These are phyloP conservation scores for Cheilosia impressa DNA, from an alignment of 2,888 invertebrate species.

Conservation along the genomic window DNA sequence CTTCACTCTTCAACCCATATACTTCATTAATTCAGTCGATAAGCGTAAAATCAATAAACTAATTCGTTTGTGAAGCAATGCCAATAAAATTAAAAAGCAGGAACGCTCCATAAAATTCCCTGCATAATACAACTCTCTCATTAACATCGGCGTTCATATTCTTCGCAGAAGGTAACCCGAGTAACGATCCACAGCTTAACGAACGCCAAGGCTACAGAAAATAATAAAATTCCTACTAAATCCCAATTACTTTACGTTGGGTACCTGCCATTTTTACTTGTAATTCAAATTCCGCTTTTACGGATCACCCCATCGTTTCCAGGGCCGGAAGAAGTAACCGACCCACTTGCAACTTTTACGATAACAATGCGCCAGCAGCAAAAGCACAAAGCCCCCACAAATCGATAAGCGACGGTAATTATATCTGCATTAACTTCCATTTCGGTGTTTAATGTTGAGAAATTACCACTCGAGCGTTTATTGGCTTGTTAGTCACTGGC, in stretches of 20 bases:
- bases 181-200: neutral
- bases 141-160: too few relatives aligned
- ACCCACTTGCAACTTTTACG: constrained; percentile 20
- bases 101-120: too few relatives aligned
- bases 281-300: neutral
- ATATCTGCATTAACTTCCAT: constrained; percentile 28
- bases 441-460: constrained; percentile 1
- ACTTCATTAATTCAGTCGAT: too few relatives aligned
- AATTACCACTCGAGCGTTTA: constrained; percentile 18
- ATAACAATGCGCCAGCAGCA: neutral
- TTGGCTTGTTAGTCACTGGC: constrained; percentile 19
- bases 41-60: too few relatives aligned
- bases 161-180: neutral
- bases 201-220: neutral
- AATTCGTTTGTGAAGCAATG: too few relatives aligned
- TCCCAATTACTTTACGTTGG: neutral
- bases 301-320: neutral
- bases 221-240: neutral
- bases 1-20: too few relatives aligned
- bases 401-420: constrained; percentile 14
- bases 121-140: too few relatives aligned
- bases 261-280: neutral
- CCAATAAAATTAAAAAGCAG: too few relatives aligned
- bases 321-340: neutral
- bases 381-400: neutral